A percentile compares a stretch with the other conserved stretches of the same genome.
Evolutionary conservation across 2,797 vertebrate species (phyloP).

Genomic region (Petrocephalus sullivani): DNA sequence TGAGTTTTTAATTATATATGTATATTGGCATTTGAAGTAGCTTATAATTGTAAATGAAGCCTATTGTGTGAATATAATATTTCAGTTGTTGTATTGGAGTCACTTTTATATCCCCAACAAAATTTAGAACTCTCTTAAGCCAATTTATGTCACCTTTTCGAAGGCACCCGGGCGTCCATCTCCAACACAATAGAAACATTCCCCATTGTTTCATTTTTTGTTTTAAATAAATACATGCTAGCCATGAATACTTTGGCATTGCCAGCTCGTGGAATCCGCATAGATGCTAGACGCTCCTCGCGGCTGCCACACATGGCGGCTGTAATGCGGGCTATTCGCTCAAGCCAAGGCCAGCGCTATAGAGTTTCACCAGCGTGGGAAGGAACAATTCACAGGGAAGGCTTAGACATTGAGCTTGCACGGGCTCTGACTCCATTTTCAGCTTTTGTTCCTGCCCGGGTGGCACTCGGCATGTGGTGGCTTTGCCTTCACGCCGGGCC

Average conservation of each 20-base stretch:
- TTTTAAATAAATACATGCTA: slow-evolving; percentile 7
- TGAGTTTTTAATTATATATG: background rate
- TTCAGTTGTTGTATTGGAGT: background rate
- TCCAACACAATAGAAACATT: slow-evolving; percentile 13
- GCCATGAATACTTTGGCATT: background rate
- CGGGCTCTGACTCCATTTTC: slow-evolving; percentile 74
- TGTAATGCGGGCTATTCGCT: background rate
- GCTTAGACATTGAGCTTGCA: slow-evolving; percentile 72
- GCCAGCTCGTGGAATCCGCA: background rate
- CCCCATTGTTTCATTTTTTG: background rate
- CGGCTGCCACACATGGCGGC: background rate
- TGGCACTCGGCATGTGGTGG: slow-evolving; percentile 71
- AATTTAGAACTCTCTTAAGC: background rate
- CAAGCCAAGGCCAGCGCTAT: slow-evolving; percentile 26
- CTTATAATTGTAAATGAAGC: background rate
- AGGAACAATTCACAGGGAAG: slow-evolving; percentile 70
- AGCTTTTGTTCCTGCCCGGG: slow-evolving; percentile 76
- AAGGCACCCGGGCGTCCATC: background rate
- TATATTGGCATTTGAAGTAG: slow-evolving; percentile 2
- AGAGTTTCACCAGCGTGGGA: slow-evolving; percentile 66
- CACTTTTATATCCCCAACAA: slow-evolving; percentile 9
- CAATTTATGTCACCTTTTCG: background rate
- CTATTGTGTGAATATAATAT: background rate
- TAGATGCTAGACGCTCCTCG: background rate
- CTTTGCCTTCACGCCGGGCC: slow-evolving; percentile 69